These are phyloP conservation scores for Lithophane leautieri DNA, from an alignment of 2,888 invertebrate species.

Conservation along the genomic window DNA sequence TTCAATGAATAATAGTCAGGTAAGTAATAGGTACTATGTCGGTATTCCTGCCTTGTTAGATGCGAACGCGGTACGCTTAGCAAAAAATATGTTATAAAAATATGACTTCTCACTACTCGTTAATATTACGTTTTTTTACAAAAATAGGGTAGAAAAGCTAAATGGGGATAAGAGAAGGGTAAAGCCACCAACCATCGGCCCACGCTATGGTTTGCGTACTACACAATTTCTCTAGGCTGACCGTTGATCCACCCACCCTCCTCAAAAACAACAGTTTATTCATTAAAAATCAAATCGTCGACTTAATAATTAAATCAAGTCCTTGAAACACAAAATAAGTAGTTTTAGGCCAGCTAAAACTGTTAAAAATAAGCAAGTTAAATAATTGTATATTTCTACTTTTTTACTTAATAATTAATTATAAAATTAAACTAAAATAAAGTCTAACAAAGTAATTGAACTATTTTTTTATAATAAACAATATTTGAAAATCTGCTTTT, in stretches of 20 bases:
- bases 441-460: neutral
- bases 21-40: constrained; percentile 11
- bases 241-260: constrained; percentile 6
- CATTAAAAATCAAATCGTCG: neutral
- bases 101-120: constrained; percentile 52
- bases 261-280: constrained; percentile 8
- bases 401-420: neutral
- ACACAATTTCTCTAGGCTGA: constrained; percentile 2
- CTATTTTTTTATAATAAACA: neutral
- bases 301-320: constrained; percentile 5
- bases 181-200: constrained; percentile 13
- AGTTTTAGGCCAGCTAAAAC: constrained; percentile 75
- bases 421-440: constrained; percentile 20
- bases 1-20: too few relatives aligned
- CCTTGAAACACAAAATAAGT: constrained; percentile 27
- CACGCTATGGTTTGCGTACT: neutral
- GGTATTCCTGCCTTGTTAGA: neutral
- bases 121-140: constrained; percentile 50
- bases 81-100: constrained; percentile 73
- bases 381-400: constrained; percentile 3
- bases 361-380: constrained; percentile 29
- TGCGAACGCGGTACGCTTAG: constrained; percentile 46
- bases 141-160: constrained; percentile 62
- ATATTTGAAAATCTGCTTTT: constrained; percentile 25
- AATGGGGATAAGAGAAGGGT: constrained; percentile 15